Percentiles rank a stretch among this genome's conserved stretches.
Conservation (phyloP, 1,140 invertebrate genomes). For the Mylabris phalerata region DNA sequence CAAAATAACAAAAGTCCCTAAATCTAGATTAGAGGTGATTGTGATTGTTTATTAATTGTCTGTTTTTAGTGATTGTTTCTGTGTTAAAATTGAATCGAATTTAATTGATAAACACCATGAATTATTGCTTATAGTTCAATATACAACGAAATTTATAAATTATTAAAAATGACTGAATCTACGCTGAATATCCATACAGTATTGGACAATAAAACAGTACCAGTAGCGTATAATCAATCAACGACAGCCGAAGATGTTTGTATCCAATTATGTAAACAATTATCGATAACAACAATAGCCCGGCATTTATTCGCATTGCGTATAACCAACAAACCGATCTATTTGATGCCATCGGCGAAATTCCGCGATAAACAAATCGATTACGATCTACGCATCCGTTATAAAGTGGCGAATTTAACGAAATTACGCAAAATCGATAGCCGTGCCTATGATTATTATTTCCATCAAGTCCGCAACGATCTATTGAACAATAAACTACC, state of each 20-base stretch:
- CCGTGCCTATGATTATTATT: conserved; percentile 76
- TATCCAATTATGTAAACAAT: conserved; percentile 57
- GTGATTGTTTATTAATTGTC: too few relatives aligned
- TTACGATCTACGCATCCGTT: conserved; percentile 71
- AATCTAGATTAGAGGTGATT: too few relatives aligned
- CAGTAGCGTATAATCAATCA: conserved; percentile 34
- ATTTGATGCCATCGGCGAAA: conserved; percentile 54
- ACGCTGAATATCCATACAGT: conserved; percentile 32
- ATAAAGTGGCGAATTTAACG: conserved; percentile 59
- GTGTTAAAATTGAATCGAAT: too few relatives aligned
- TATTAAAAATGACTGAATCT: conserved; percentile 26
- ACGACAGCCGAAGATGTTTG: conserved; percentile 63
- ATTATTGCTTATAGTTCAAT: too few relatives aligned
- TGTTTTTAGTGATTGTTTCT: too few relatives aligned
- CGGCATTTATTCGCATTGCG: conserved; percentile 69
- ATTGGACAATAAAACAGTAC: conserved; percentile 42
- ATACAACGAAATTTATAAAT: too few relatives aligned
- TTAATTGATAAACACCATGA: too few relatives aligned
- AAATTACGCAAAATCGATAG: conserved; percentile 61
- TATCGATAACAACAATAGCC: conserved; percentile 66
- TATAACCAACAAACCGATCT: conserved; percentile 52
- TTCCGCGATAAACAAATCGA: conserved; percentile 47
- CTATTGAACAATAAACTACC: conserved; percentile 69
- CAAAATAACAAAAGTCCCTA: too few relatives aligned
- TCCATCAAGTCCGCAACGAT: conserved; percentile 74